Percentiles rank a stretch among this genome's conserved stretches.
phyloP scores from a whole-genome alignment of 2,113 vertebrate species.

The Otis tarda region DNA sequence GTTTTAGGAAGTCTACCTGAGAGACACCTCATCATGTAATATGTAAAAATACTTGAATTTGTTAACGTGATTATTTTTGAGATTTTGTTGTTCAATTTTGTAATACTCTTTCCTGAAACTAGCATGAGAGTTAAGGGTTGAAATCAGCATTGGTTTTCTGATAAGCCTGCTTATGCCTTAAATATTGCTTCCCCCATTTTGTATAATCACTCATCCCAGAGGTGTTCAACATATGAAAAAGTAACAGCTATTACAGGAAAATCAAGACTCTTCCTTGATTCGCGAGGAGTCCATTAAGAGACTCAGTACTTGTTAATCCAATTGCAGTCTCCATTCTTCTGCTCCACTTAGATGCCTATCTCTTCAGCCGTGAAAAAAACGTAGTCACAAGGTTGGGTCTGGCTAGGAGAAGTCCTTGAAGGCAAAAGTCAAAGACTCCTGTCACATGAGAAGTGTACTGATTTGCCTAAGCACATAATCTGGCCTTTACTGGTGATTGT shows the following conservation, averaged over 20 bases:
- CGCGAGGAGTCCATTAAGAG: background rate
- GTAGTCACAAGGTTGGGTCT: background rate
- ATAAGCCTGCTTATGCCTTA: background rate
- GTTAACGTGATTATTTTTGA: background rate
- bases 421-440: background rate
- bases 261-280: background rate
- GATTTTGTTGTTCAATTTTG: background rate
- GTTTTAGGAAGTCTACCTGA: background rate
- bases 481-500: background rate
- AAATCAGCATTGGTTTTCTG: background rate
- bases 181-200: background rate
- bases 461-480: background rate
- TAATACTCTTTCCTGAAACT: background rate
- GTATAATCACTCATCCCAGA: background rate
- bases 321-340: background rate
- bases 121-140: background rate
- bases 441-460: background rate
- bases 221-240: background rate
- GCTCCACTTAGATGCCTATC: rapidly evolving
- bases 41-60: background rate
- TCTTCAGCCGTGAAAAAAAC: background rate
- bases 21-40: background rate
- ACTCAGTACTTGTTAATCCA: background rate
- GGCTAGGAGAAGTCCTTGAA: background rate
- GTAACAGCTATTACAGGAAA: background rate